phyloP scores from a whole-genome alignment of 2,888 invertebrate genomes.

The Papilio protenor region DNA sequence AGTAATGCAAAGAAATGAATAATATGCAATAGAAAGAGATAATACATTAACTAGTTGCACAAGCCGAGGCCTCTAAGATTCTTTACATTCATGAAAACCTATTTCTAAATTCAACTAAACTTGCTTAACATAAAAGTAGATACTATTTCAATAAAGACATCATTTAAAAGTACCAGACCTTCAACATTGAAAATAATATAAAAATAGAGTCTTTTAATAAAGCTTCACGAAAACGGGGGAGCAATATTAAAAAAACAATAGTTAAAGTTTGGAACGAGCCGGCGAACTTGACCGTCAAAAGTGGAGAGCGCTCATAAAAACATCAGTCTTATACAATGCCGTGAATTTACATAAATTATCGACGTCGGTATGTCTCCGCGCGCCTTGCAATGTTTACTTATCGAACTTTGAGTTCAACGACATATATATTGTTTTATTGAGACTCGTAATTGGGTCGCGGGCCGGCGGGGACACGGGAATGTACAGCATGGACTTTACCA shows the following conservation, averaged over 20 bases:
- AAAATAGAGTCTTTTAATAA: background rate
- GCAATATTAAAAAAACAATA: constrained; percentile 57
- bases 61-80: background rate
- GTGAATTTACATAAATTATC: constrained; percentile 83
- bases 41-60: background rate
- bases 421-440: constrained; percentile 80
- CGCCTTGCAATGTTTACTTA: constrained; percentile 79
- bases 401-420: constrained; percentile 77
- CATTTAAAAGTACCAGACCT: background rate
- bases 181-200: background rate
- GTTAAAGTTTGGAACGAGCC: constrained; percentile 70
- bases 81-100: background rate
- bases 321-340: constrained; percentile 80
- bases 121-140: background rate
- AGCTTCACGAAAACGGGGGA: constrained; percentile 43
- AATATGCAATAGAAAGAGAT: background rate
- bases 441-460: constrained; percentile 79
- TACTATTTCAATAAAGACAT: background rate
- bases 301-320: constrained; percentile 75
- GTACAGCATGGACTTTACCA: constrained; percentile 59
- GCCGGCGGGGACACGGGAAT: constrained; percentile 70
- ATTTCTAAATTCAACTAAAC: background rate
- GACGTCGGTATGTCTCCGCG: constrained; percentile 73
- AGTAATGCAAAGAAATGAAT: background rate
- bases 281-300: constrained; percentile 82